Percentiles rank a stretch among this genome's conserved stretches.
phyloP scores from a whole-genome alignment of 2,888 invertebrate genomes.

The Lypha dubia region DNA sequence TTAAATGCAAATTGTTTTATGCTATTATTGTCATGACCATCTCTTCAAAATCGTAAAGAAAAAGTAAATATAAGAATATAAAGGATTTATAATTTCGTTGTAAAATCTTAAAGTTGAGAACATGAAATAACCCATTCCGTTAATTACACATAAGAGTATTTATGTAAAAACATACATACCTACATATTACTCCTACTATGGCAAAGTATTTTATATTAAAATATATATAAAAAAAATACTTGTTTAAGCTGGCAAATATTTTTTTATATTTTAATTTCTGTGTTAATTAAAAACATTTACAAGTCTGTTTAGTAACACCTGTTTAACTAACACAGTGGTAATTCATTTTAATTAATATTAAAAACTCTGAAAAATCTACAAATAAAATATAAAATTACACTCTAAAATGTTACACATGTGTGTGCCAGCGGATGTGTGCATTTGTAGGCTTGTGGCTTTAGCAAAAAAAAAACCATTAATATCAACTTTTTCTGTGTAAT shows the following conservation, averaged over 20 bases:
- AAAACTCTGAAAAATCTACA: constrained; percentile 12
- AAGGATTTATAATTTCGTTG: too few relatives aligned
- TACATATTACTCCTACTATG: constrained; percentile 17
- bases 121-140: constrained; percentile 7
- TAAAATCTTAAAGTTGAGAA: too few relatives aligned
- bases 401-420: neutral
- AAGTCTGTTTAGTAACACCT: constrained; percentile 45
- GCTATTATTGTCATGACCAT: too few relatives aligned
- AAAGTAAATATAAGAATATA: too few relatives aligned
- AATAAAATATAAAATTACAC: neutral
- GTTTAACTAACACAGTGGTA: constrained; percentile 9
- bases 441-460: neutral
- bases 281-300: constrained; percentile 50
- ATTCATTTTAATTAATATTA: constrained; percentile 51
- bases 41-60: too few relatives aligned
- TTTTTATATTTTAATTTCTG: neutral
- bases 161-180: too few relatives aligned
- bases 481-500: too few relatives aligned
- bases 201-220: constrained; percentile 6
- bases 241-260: neutral
- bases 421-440: neutral
- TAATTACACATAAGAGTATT: constrained; percentile 2
- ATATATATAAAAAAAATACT: constrained; percentile 3
- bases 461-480: neutral
- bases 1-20: too few relatives aligned